phyloP scores from a whole-genome alignment of 2,888 invertebrate genomes.

The Oasisia sp. region DNA sequence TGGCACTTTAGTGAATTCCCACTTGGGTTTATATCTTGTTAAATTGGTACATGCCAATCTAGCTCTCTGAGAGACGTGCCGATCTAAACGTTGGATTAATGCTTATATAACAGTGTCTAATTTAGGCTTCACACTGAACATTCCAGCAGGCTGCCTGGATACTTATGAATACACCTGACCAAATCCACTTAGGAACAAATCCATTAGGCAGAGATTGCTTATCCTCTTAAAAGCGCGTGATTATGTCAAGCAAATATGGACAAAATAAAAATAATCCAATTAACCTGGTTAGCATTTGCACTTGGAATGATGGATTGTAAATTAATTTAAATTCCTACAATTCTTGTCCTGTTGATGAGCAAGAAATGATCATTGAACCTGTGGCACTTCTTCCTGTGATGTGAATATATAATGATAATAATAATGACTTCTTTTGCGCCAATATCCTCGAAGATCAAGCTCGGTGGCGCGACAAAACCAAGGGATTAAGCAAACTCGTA shows the following conservation, averaged over 20 bases:
- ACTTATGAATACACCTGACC: neutral
- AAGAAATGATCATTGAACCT: neutral
- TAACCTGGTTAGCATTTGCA: neutral
- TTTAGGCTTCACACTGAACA: neutral
- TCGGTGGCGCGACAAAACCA: too few relatives aligned
- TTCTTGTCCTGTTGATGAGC: neutral
- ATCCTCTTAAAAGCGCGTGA: neutral
- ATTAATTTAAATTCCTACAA: neutral
- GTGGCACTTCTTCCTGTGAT: too few relatives aligned
- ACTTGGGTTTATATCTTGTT: neutral
- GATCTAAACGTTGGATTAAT: neutral
- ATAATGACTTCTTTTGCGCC: too few relatives aligned
- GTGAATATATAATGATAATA: too few relatives aligned
- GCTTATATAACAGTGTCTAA: neutral
- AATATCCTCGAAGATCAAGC: too few relatives aligned
- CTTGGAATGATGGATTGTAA: neutral
- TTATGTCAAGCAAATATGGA: neutral
- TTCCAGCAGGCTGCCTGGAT: neutral
- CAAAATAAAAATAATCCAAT: neutral
- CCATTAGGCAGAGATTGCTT: neutral
- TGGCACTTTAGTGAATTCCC: neutral
- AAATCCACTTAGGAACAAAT: neutral
- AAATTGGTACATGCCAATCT: neutral
- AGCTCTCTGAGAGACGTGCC: neutral
- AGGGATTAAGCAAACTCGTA: too few relatives aligned